These are phyloP conservation scores for Actias luna DNA, from an alignment of 2,888 invertebrate genomes.

Conservation along the genomic window DNA sequence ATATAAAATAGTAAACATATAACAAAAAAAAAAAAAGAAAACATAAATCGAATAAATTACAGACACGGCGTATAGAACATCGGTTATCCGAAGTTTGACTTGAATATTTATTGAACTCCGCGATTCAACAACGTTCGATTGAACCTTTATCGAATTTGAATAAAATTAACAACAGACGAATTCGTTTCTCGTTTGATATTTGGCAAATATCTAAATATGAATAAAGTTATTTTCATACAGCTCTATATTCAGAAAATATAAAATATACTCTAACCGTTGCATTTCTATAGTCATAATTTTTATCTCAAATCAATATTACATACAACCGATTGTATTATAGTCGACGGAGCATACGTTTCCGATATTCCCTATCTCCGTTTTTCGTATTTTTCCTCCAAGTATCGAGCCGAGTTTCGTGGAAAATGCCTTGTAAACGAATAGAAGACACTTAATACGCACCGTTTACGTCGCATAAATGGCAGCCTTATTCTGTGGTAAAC, in stretches of 20 bases:
- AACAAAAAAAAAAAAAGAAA: background rate
- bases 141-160: background rate
- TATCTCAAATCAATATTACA: too few species aligned
- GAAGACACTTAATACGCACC: background rate
- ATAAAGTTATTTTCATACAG: background rate
- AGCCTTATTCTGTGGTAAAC: background rate
- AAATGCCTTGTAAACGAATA: background rate
- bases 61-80: background rate
- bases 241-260: background rate
- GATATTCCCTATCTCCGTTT: background rate
- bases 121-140: background rate
- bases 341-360: background rate
- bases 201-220: background rate
- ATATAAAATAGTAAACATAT: too few species aligned
- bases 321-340: background rate
- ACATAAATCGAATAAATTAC: background rate
- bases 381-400: background rate
- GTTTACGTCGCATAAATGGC: background rate
- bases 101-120: background rate
- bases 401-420: background rate
- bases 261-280: too few species aligned
- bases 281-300: too few species aligned
- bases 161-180: background rate
- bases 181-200: background rate
- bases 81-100: background rate